Conservation (phyloP, 2,113 vertebrate genomes). For the Amblyornis subalaris region DNA sequence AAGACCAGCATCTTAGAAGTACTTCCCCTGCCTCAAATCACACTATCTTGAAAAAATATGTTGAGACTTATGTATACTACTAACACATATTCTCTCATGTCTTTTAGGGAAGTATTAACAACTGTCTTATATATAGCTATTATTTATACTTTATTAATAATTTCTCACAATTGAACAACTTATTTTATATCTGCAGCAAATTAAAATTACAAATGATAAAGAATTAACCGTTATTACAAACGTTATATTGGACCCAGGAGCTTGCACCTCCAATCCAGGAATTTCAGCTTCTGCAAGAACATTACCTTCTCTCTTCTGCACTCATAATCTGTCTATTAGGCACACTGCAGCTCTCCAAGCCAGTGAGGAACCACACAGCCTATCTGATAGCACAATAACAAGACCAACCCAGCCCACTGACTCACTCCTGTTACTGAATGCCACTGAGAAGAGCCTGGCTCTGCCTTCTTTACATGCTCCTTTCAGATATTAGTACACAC, state of each 20-base stretch:
- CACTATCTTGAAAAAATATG: background rate
- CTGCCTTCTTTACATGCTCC: background rate
- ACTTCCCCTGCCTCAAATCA: background rate
- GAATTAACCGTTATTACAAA: background rate
- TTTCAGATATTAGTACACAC: background rate
- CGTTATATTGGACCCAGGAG: background rate
- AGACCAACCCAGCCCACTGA: background rate
- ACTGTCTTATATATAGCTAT: background rate
- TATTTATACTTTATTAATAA: background rate
- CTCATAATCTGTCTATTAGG: fast-evolving
- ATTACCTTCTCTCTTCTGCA: background rate
- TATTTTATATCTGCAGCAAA: background rate
- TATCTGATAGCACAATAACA: fast-evolving
- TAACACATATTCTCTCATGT: background rate
- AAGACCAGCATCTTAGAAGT: background rate
- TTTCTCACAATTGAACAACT: background rate
- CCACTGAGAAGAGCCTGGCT: background rate
- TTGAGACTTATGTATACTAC: background rate
- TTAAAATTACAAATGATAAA: background rate
- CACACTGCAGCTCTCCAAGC: background rate
- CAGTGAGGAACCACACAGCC: background rate
- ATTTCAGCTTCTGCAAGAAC: background rate
- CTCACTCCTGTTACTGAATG: background rate
- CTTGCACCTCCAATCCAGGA: background rate
- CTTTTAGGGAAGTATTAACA: background rate